Evolutionary conservation across 1,140 invertebrate species (phyloP).

Genomic region (Harpegnathos saltator): DNA sequence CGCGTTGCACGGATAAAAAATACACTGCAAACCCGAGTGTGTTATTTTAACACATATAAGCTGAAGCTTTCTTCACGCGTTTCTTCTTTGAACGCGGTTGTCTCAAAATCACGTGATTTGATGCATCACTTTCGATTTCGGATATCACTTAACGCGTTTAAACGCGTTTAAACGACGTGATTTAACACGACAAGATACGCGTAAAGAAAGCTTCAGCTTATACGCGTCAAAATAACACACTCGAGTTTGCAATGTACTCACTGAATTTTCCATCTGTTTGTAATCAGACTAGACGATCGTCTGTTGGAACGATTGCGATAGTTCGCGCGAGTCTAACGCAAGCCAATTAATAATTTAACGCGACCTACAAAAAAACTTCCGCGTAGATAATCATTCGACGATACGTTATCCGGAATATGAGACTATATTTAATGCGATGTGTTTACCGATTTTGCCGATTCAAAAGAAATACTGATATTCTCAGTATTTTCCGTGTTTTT

Average conservation of each 20-base stretch:
- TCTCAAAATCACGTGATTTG: no score
- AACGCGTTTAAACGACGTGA: no score
- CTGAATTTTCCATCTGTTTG: neutral
- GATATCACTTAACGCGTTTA: no score
- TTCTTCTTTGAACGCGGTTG: no score
- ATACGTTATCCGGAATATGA: neutral
- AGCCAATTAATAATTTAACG: neutral
- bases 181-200: no score
- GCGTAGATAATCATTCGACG: neutral
- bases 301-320: neutral
- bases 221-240: no score
- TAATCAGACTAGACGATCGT: neutral
- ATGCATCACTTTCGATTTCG: no score
- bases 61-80: no score
- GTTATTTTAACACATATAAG: no score
- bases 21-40: no score
- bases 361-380: neutral
- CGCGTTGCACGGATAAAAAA: no score
- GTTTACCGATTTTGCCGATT: conserved; percentile 10
- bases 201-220: no score
- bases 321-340: neutral
- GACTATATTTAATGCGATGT: conserved; percentile 5
- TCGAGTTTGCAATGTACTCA: neutral
- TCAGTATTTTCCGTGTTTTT: neutral
- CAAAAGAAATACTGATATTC: conserved; percentile 13